Evolutionary conservation across 2,888 invertebrate genomes (phyloP).

Genomic region (Anoplius nigerrimus): DNA sequence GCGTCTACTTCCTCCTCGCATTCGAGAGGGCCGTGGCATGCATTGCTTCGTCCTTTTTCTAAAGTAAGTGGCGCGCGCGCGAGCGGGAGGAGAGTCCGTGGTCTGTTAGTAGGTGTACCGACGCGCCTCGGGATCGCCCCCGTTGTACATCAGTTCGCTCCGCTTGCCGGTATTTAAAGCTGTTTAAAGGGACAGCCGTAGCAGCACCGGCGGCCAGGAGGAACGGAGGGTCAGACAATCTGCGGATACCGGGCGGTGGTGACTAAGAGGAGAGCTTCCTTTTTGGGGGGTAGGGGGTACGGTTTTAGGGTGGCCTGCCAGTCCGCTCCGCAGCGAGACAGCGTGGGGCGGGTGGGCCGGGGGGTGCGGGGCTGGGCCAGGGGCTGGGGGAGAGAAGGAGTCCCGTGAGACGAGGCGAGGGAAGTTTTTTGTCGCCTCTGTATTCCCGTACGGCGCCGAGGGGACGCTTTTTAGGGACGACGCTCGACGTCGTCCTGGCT

Average conservation of each 20-base stretch:
- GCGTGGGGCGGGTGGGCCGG: too few species aligned
- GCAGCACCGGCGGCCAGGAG: slow-evolving; percentile 29
- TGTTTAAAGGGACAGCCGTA: slow-evolving; percentile 22
- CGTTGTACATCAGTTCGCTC: too few species aligned
- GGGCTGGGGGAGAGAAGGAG: slow-evolving; percentile 14
- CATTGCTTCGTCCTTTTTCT: too few species aligned
- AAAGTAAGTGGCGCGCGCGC: too few species aligned
- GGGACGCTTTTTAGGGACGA: slow-evolving; percentile 60
- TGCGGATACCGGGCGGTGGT: slow-evolving; percentile 10
- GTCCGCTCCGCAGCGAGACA: not conserved
- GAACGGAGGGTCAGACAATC: slow-evolving; percentile 12
- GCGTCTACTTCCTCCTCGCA: too few species aligned
- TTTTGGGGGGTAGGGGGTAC: slow-evolving; percentile 38
- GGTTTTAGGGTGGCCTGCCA: slow-evolving; percentile 46
- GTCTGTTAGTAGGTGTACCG: too few species aligned
- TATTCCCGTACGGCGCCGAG: slow-evolving; percentile 62
- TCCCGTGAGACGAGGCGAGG: slow-evolving; percentile 44
- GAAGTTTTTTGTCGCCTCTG: slow-evolving; percentile 62
- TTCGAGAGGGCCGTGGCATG: too few species aligned
- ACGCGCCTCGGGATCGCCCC: too few species aligned
- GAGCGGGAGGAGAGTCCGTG: too few species aligned
- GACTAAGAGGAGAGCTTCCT: slow-evolving; percentile 29
- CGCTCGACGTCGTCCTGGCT: slow-evolving; percentile 37
- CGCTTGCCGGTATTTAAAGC: too few species aligned
- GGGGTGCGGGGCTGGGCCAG: too few species aligned